phyloP scores from a whole-genome alignment of 2,888 invertebrate species.

The Aquatica leii region DNA sequence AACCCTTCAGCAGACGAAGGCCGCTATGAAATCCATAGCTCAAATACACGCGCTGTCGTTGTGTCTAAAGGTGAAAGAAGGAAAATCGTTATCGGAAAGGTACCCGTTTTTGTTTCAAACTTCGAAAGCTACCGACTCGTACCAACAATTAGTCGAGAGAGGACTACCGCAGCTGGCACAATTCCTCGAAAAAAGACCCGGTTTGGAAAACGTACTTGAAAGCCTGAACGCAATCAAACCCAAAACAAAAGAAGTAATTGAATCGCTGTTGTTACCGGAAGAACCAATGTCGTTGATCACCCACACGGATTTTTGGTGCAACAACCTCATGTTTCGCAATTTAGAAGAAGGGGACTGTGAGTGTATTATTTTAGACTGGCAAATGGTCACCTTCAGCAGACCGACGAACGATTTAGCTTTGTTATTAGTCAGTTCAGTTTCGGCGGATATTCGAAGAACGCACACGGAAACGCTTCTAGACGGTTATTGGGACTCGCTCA shows the following conservation, averaged over 20 bases:
- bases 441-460: constrained; percentile 73
- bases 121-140: constrained; percentile 80
- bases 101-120: constrained; percentile 80
- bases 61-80: constrained; percentile 67
- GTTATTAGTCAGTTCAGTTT: constrained; percentile 75
- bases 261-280: constrained; percentile 73
- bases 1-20: constrained; percentile 69
- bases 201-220: constrained; percentile 69
- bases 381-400: constrained; percentile 81
- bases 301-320: constrained; percentile 87
- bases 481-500: constrained; percentile 73
- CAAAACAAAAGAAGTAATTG: constrained; percentile 75
- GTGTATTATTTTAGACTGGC: constrained; percentile 82
- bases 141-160: constrained; percentile 78
- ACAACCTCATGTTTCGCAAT: constrained; percentile 75
- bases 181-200: constrained; percentile 73
- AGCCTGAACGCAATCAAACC: constrained; percentile 69
- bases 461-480: constrained; percentile 72
- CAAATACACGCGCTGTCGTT: constrained; percentile 78
- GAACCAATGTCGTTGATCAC: constrained; percentile 80
- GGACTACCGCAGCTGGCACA: constrained; percentile 79
- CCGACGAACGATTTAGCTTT: constrained; percentile 83
- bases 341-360: constrained; percentile 60
- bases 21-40: constrained; percentile 77
- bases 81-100: constrained; percentile 62